A percentile compares a stretch with the other conserved stretches of the same genome.
Conservation (phyloP, 2,113 vertebrate genomes). For the Gobiocypris rarus region DNA sequence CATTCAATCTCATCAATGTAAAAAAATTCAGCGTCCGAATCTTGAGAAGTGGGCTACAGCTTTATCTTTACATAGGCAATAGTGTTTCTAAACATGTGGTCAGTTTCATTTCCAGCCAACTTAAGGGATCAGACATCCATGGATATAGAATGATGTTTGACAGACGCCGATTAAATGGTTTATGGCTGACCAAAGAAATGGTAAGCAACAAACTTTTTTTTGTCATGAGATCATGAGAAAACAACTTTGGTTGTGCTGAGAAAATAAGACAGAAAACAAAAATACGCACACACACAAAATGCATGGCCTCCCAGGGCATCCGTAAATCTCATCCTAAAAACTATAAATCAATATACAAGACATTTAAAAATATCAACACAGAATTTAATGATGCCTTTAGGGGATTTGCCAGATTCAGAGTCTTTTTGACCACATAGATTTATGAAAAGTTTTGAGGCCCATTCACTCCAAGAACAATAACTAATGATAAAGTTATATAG, state of each 20-base stretch:
- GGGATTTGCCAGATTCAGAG: background rate
- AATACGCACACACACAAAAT: background rate
- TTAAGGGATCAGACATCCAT: background rate
- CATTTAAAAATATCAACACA: background rate
- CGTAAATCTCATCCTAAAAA: background rate
- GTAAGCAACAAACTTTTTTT: slow-evolving; percentile 6
- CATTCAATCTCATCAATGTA: background rate
- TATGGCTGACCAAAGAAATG: background rate
- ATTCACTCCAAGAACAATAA: too few species aligned
- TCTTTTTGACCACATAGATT: background rate
- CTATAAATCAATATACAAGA: background rate
- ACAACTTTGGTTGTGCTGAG: background rate
- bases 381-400: background rate
- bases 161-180: background rate
- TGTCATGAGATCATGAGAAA: slow-evolving; percentile 3
- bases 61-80: background rate
- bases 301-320: background rate
- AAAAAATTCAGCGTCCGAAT: background rate
- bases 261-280: background rate
- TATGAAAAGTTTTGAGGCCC: too few species aligned
- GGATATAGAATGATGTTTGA: background rate
- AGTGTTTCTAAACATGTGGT: background rate
- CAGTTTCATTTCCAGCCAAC: background rate
- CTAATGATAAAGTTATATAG: too few species aligned
- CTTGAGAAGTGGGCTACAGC: background rate